Base-by-base conservation (phyloP, 2,888 invertebrate species). In the Drosophila dives region DNA sequence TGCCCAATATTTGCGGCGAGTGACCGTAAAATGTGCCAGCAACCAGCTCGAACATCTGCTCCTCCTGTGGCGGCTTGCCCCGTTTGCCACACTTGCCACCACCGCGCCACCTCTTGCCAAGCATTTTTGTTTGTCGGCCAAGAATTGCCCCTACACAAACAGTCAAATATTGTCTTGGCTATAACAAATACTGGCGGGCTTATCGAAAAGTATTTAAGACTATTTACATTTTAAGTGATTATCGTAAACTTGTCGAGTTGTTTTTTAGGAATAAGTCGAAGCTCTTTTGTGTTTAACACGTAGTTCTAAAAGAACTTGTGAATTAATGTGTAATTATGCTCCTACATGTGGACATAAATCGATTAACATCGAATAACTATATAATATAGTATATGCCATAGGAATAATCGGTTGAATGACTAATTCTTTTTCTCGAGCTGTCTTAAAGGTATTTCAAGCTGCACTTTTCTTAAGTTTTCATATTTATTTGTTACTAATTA, bases 1-100 rank as follows among this genome's bases (percentile, higher is more conserved):
- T 86, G 81, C 72, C 86, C 87, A 83, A 84, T 65, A 74, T 77
- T 68, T 77, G 61, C 83, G 81, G 58, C 76, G 83, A 72, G 58
- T 64, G 71, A 64, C 71, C 77, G 72, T 86, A 83, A 87, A 86
- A 77, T 77, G 72, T 72, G 71, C 74, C 74, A 81, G 51, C 65
- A 50, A 17, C 49, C 49, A 50, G 11, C 17, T 50, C 72, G 63
- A 60, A 7, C 88, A 86, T 83, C 81, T 88, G 83, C 72, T 76
- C 61, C 68, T 32, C 65, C 6, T 59, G 62, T 20, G 48, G 53
- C 3, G 20, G 15, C 38, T 2, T 45, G 12, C 53, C 34, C 20
- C 23, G 8, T 17, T 17, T 20, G 10, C 15, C 34, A 2, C 15
- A 45, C 45, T 20, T 23, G 8, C 40, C 10, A n/a, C 3, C 45